These are phyloP conservation scores for Zaprionus ghesquierei DNA, from an alignment of 1,140 invertebrate genomes.

Conservation along the genomic window DNA sequence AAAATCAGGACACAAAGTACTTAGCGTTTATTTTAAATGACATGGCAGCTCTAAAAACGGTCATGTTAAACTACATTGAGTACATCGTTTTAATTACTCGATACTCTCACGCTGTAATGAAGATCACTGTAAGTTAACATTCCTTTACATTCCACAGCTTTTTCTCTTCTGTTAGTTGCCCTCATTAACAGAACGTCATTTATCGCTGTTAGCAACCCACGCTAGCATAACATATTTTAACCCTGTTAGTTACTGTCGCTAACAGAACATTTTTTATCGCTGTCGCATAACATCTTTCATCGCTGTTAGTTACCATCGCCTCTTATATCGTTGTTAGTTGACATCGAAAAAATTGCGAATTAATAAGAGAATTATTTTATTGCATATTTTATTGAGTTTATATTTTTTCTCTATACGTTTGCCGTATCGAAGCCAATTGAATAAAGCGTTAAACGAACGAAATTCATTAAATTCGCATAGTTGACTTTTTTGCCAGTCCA, in stretches of 20 bases:
- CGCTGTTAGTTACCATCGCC: neutral
- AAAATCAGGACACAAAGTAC: neutral
- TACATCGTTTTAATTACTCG: neutral
- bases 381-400: neutral
- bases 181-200: too few species aligned
- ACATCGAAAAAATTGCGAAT: neutral
- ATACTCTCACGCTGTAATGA: neutral
- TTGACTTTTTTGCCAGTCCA: neutral
- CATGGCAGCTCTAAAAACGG: neutral
- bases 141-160: too few species aligned
- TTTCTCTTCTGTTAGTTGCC: too few species aligned
- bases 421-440: neutral
- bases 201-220: too few species aligned
- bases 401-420: neutral
- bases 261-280: neutral
- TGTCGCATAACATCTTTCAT: neutral
- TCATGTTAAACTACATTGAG: neutral
- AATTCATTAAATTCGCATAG: neutral
- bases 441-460: neutral
- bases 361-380: neutral
- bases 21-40: neutral
- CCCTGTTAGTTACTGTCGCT: neutral
- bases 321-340: neutral
- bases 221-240: neutral
- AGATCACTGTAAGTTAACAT: neutral